These are phyloP conservation scores for Micrastur ruficollis DNA, from an alignment of 2,797 vertebrate species.

Conservation along the genomic window DNA sequence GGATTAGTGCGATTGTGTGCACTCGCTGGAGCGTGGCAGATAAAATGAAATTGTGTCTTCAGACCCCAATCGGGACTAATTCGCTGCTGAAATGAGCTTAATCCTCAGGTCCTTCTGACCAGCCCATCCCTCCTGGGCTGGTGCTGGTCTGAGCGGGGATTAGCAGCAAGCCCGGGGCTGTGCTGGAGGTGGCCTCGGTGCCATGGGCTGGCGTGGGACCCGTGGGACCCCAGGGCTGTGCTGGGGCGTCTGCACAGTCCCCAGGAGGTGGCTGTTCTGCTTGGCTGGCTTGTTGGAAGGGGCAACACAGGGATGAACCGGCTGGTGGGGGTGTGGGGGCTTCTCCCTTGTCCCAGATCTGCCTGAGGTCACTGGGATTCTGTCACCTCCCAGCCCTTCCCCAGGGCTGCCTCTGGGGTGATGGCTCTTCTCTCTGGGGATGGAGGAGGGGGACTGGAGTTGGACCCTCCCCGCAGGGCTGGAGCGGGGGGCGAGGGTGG, in stretches of 20 bases:
- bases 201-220: not conserved
- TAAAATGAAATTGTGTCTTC: constrained; percentile 44
- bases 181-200: not conserved
- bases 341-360: not conserved
- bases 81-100: constrained; percentile 10
- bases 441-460: not conserved
- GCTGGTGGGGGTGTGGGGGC: fast-evolving
- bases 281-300: not conserved
- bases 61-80: constrained; percentile 36
- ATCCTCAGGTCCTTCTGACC: not conserved
- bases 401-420: fast-evolving
- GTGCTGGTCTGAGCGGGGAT: constrained; percentile 29
- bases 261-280: not conserved
- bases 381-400: not conserved
- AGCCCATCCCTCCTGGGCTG: not conserved
- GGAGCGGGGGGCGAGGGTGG: fast-evolving
- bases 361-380: not conserved
- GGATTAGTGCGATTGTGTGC: constrained; percentile 18
- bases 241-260: not conserved
- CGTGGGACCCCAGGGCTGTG: not conserved
- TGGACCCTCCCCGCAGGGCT: not conserved
- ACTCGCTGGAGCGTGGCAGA: not conserved
- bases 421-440: not conserved
- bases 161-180: not conserved
- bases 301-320: not conserved